Evolutionary conservation across 2,113 vertebrate species (phyloP).

Genomic region (Sceloporus undulatus): DNA sequence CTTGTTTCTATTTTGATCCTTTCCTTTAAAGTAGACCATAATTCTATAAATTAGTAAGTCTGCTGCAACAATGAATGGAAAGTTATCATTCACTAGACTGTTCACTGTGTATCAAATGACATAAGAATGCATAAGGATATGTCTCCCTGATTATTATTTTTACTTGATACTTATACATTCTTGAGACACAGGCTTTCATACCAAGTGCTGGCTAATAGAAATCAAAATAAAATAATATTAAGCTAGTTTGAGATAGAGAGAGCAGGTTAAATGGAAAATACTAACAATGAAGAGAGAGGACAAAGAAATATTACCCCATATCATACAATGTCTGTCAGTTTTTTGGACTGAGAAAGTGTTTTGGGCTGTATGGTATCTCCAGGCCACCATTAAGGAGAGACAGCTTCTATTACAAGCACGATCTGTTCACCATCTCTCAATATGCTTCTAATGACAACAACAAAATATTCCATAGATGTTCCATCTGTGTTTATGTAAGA

Average conservation of each 20-base stretch:
- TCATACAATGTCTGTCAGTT: constrained; percentile 34
- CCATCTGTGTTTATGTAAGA: constrained; percentile 2
- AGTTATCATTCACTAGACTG: constrained; percentile 85
- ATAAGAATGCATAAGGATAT: constrained; percentile 78
- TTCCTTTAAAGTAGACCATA: constrained; percentile 82
- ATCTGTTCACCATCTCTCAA: constrained; percentile 25
- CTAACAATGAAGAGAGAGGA: constrained; percentile 47
- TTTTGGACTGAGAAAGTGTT: constrained; percentile 42
- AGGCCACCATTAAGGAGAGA: neutral
- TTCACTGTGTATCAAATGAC: constrained; percentile 80
- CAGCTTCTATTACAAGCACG: constrained; percentile 2
- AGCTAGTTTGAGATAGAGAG: constrained; percentile 33
- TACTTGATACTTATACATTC: constrained; percentile 75
- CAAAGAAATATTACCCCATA: neutral
- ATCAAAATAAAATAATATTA: constrained; percentile 59
- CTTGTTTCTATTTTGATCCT: constrained; percentile 77
- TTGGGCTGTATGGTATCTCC: neutral
- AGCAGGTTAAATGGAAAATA: constrained; percentile 48
- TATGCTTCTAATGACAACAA: constrained; percentile 32
- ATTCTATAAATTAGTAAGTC: constrained; percentile 86
- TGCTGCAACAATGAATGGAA: constrained; percentile 86
- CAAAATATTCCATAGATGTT: neutral
- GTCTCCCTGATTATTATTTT: constrained; percentile 74
- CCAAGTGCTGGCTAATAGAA: constrained; percentile 62
- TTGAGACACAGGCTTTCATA: constrained; percentile 72